A percentile compares a stretch with the other conserved stretches of the same genome.
These are phyloP conservation scores for Microctenopoma steveboyesi DNA, from an alignment of 2,797 vertebrate species.

Conservation along the genomic window DNA sequence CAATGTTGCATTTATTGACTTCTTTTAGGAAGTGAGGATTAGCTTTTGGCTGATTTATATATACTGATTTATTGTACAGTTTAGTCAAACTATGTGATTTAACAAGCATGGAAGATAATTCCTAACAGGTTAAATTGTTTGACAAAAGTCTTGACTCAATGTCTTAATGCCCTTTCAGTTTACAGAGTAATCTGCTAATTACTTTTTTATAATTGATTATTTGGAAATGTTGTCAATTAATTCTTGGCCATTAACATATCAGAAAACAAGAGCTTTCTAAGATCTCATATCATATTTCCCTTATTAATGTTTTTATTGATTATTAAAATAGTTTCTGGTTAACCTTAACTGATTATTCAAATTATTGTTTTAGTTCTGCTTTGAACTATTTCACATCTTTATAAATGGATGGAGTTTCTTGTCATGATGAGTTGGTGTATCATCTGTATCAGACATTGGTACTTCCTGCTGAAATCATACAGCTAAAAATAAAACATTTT, in stretches of 20 bases:
- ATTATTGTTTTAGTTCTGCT: neutral
- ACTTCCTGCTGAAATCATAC: neutral
- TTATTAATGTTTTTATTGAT: too few species aligned
- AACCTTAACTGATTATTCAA: neutral
- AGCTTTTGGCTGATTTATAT: neutral
- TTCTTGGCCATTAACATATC: too few species aligned
- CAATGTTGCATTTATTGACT: neutral
- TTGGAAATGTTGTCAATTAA: too few species aligned
- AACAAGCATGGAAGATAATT: neutral
- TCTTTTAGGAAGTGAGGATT: slow-evolving; percentile 35
- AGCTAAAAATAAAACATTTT: neutral
- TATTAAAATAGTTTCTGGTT: neutral
- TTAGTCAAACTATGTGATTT: neutral
- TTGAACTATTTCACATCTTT: neutral
- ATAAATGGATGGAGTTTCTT: neutral
- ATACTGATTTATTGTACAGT: neutral
- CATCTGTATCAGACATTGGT: neutral
- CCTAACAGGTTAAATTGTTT: neutral
- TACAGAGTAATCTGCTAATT: too few species aligned
- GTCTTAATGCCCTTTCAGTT: too few species aligned
- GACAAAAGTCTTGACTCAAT: neutral
- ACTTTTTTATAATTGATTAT: too few species aligned
- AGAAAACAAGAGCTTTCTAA: too few species aligned
- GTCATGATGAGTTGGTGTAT: neutral
- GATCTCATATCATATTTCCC: neutral